Conservation (phyloP, 2,113 vertebrate species). For the Turnix velox region DNA sequence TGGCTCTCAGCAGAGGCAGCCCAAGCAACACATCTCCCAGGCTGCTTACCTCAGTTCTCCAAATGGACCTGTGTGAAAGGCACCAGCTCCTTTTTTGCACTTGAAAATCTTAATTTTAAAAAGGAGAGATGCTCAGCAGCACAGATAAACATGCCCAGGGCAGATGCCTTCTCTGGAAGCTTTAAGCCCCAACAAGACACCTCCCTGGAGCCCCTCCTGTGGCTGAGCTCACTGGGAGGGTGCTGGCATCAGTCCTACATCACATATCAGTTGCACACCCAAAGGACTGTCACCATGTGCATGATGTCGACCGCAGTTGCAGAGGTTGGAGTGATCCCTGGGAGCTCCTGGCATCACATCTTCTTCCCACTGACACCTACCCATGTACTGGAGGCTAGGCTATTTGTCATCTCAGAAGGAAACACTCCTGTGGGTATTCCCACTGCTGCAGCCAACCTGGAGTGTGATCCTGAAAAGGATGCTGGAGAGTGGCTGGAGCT, state of each 20-base stretch:
- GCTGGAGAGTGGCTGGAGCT: not conserved
- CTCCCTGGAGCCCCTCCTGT: not conserved
- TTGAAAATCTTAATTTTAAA: not conserved
- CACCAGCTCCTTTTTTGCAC: not conserved
- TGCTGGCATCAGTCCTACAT: not conserved
- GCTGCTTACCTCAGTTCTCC: not conserved
- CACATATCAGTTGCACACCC: accelerated
- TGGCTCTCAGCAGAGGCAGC: not conserved
- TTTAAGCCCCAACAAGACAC: not conserved
- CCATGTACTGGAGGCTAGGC: not conserved
- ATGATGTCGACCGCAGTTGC: not conserved
- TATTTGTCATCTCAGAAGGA: not conserved
- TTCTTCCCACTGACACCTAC: not conserved
- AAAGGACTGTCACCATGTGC: not conserved
- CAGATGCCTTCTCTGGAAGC: not conserved
- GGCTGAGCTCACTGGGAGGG: not conserved
- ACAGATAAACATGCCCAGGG: accelerated
- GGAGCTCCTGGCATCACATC: not conserved
- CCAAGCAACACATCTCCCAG: not conserved
- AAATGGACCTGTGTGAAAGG: not conserved
- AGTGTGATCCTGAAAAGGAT: not conserved
- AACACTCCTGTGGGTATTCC: not conserved
- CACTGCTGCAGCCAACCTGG: not conserved
- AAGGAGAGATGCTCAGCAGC: not conserved
- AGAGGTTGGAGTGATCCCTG: not conserved